Evolutionary conservation across 2,797 vertebrate species (phyloP).

Genomic region (Poecilia gillii): DNA sequence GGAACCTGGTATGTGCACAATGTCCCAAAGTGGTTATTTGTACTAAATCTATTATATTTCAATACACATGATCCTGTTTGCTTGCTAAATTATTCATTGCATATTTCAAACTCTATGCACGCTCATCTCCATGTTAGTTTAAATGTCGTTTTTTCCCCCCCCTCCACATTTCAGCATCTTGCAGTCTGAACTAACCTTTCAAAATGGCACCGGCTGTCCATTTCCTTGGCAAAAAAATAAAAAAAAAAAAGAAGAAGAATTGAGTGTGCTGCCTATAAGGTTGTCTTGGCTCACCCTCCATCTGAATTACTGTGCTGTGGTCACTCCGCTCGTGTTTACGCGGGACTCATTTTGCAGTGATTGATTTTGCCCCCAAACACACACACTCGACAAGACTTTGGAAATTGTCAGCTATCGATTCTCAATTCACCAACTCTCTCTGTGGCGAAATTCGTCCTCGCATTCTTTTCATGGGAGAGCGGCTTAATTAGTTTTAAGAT

Average conservation of each 20-base stretch:
- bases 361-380: conserved; percentile 56
- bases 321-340: conserved; percentile 61
- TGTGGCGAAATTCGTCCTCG: conserved; percentile 52
- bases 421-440: conserved; percentile 51
- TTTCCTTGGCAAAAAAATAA: conserved; percentile 64
- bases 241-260: conserved; percentile 35
- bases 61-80: background rate
- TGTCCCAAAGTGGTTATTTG: conserved; percentile 20
- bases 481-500: conserved; percentile 76
- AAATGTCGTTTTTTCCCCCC: conserved; percentile 21
- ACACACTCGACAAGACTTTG: conserved; percentile 53
- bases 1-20: conserved; percentile 2
- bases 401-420: conserved; percentile 75
- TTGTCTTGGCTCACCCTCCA: conserved; percentile 46
- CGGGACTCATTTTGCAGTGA: conserved; percentile 63
- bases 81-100: conserved; percentile 11
- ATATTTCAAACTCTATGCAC: conserved; percentile 5
- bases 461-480: conserved; percentile 50
- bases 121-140: conserved; percentile 2
- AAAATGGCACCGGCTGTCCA: conserved; percentile 77
- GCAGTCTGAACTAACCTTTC: conserved; percentile 71
- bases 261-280: conserved; percentile 53
- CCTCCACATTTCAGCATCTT: conserved; percentile 45
- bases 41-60: conserved; percentile 10
- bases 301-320: conserved; percentile 62